Base-by-base conservation (phyloP, 2,113 vertebrate species). In the Seriola quinqueradiata region DNA sequence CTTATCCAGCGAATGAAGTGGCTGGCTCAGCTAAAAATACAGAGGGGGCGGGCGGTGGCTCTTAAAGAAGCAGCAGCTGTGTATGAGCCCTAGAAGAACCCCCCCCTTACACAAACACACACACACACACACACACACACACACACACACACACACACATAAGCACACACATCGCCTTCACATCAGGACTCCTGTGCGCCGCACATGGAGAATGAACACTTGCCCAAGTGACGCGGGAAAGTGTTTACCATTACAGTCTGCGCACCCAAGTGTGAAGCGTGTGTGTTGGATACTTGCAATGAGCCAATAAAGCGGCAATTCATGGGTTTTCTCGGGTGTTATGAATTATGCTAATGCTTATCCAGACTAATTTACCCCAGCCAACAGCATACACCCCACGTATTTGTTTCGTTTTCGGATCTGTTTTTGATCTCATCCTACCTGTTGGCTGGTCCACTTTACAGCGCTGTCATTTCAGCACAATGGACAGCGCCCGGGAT, bases 1-100 rank as follows among this genome's bases (percentile, higher is more conserved):
- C 88, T 92, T 85, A 86, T 89, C 92, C 91, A 88, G 81, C 86
- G 91, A 93, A 94, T 94, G 91, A 94, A 96, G 92, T 88, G 91
- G 90, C 94, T 95, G 91, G 92, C 90, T 95, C 93, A 92, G 94
- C 95, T 95, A 93, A 95, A 95, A 95, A 96, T 94, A 95, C 88
- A 92, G 83, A 90, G 89, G 93, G 88, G 93, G 94, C 88, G 94
- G 94, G 89, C 75, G 88, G 85, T 77, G 85, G 84, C 79, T 94
- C 94, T 97, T 97, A 96, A 97, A 96, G 94, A 90, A 94, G 91
- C 93, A 93, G 91, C 90, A 88, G 83, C 87, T 87, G 72, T 84
- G 78, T 77, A 82, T 80, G 73, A 81, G 81, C 71, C 68, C 36
- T 23, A 16, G 21, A 57, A 82, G n/a, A 75, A 76, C 12, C 40